Base-by-base conservation (phyloP, 1,140 invertebrate genomes). In the Dinoponera quadriceps region DNA sequence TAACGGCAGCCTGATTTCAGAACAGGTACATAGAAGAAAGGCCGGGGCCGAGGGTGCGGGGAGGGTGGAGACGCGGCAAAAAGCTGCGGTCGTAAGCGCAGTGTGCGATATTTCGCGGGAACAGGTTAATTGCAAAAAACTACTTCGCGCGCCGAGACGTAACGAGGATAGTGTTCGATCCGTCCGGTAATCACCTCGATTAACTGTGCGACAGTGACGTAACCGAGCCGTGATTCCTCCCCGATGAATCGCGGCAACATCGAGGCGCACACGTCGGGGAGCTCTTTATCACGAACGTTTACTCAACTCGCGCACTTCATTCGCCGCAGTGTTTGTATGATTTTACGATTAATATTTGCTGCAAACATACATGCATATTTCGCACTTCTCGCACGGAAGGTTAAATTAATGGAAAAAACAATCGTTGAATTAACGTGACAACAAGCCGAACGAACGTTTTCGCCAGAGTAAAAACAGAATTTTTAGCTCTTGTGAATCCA, bases 1-100 rank as follows among this genome's bases (percentile, higher is more conserved):
- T 69, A 55, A 82, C 63, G 29, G 49, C 38, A 33, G 5, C 29
- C 33, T 55, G 65, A 74, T 82, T 74, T 68, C 20, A 69, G 7
- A 18, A 65, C 38, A 27, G 16, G 16, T 5, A 49, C n/a, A 0
- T 33, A 63, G 16, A 63, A n/a, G 20, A 49, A 60, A 63, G 22
- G 54, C n/a, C 54, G 54, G 20, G 5, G 5, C n/a, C n/a, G n/a
- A 55, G 38, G 9, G 11, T n/a, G n/a, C 49, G 54, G 20, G n/a
- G 4, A 20, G n/a, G 16, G 5, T 4, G 18, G 11, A 3, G n/a
- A 55, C 4, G 49, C 49, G 33, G 20, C 20, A 65, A 65, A 44
- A 65, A 25, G 11, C 20, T 25, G 13, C 38, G 63, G 7, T 65
- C 63, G 11, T 25, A 65, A 25, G 0, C 13, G 29, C 2, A 2